phyloP scores from a whole-genome alignment of 2,888 invertebrate species.

The Limnephilus marmoratus region DNA sequence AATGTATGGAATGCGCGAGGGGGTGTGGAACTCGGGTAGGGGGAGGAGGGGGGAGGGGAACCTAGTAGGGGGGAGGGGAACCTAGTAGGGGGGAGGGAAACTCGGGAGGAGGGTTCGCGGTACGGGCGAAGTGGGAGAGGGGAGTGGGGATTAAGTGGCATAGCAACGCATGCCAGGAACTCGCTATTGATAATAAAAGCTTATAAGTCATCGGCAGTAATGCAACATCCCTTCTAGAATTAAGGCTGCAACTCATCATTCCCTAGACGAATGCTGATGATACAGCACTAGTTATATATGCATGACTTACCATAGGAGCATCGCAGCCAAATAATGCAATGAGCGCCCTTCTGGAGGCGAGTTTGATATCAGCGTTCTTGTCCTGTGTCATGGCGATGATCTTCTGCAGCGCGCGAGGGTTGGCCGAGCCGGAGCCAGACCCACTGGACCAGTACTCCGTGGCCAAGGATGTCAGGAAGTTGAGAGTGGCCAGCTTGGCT shows the following conservation, averaged over 20 bases:
- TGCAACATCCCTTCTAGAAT: no score
- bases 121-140: no score
- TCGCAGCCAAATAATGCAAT: slow-evolving; percentile 94
- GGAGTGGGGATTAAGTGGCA: no score
- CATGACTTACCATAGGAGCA: slow-evolving; percentile 80
- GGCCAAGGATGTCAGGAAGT: slow-evolving; percentile 84
- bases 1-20: no score
- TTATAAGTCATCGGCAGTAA: no score
- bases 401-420: slow-evolving; percentile 80
- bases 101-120: no score
- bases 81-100: no score
- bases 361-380: slow-evolving; percentile 83
- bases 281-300: not conserved
- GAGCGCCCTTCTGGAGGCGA: slow-evolving; percentile 82
- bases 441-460: slow-evolving; percentile 80
- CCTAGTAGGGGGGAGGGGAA: no score
- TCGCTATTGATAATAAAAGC: not conserved
- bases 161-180: no score
- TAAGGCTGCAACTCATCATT: not conserved
- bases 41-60: no score
- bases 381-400: slow-evolving; percentile 84
- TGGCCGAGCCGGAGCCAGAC: slow-evolving; percentile 77
- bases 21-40: no score
- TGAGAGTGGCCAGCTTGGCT: slow-evolving; percentile 86
- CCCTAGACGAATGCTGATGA: no score